Conservation (phyloP, 2,797 vertebrate species). For the Melanotaenia trifasciata region DNA sequence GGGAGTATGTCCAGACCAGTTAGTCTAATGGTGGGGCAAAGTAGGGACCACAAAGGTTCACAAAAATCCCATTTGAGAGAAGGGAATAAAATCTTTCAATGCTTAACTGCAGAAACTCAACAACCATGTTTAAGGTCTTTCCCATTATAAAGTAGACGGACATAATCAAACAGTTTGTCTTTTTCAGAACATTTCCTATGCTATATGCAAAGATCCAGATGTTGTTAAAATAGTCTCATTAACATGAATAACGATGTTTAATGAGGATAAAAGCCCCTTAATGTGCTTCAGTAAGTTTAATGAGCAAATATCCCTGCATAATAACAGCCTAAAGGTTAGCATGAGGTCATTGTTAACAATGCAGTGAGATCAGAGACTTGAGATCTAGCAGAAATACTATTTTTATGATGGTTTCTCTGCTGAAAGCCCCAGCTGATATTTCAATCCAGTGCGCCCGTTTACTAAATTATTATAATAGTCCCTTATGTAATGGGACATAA, state of each 20-base stretch:
- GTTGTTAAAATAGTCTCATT: slow-evolving; percentile 2
- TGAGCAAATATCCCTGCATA: background rate
- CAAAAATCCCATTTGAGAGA: background rate
- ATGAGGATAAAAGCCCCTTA: background rate
- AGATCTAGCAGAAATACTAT: slow-evolving; percentile 22
- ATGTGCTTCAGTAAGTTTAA: background rate
- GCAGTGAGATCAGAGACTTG: background rate
- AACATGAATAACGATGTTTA: background rate
- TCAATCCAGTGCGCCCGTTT: background rate
- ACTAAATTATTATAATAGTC: slow-evolving; percentile 1
- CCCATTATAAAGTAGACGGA: background rate
- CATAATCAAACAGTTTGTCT: background rate
- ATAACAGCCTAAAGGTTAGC: background rate
- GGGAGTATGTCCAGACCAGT: slow-evolving; percentile 21
- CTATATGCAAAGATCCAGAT: background rate
- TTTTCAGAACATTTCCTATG: background rate
- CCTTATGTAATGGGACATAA: background rate
- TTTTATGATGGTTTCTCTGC: slow-evolving; percentile 5
- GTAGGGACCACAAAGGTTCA: slow-evolving; percentile 1
- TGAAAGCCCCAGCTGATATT: slow-evolving; percentile 18
- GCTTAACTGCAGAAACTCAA: slow-evolving; percentile 5
- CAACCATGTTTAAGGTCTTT: background rate
- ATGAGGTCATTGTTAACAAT: slow-evolving; percentile 4
- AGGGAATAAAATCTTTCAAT: background rate
- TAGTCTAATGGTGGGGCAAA: slow-evolving; percentile 17